Conservation (phyloP, 2,797 vertebrate species). For the Thripadectes ignobilis region DNA sequence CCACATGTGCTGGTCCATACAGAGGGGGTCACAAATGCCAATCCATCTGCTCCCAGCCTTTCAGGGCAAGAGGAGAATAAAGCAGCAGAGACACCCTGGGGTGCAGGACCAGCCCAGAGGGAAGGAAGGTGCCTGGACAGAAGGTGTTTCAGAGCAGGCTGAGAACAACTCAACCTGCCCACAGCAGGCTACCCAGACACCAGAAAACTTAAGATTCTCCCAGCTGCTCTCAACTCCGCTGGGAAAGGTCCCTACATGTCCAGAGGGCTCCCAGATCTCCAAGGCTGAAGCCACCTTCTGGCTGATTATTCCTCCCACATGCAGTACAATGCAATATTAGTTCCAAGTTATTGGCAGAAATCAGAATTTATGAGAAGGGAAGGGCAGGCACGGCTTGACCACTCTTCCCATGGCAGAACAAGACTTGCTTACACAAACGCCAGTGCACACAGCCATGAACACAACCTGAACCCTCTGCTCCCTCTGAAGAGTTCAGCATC, state of each 20-base stretch:
- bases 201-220: background rate
- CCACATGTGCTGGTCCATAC: accelerated
- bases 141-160: background rate
- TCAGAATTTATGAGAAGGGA: background rate
- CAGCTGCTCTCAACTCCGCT: background rate
- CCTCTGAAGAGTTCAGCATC: background rate
- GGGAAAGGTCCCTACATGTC: background rate
- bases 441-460: background rate
- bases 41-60: background rate
- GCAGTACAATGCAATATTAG: background rate
- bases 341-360: background rate
- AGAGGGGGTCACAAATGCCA: background rate
- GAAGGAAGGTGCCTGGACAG: background rate
- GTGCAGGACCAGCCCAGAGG: background rate
- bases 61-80: background rate
- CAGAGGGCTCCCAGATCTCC: background rate
- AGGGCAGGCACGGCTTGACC: background rate
- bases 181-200: background rate
- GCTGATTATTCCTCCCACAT: background rate
- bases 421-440: background rate
- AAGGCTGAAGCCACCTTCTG: background rate
- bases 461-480: background rate
- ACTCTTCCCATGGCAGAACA: background rate
- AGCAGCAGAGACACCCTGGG: background rate
- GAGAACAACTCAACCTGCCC: background rate